phyloP scores from a whole-genome alignment of 2,797 vertebrate species.

The Tokudaia muenninki region DNA sequence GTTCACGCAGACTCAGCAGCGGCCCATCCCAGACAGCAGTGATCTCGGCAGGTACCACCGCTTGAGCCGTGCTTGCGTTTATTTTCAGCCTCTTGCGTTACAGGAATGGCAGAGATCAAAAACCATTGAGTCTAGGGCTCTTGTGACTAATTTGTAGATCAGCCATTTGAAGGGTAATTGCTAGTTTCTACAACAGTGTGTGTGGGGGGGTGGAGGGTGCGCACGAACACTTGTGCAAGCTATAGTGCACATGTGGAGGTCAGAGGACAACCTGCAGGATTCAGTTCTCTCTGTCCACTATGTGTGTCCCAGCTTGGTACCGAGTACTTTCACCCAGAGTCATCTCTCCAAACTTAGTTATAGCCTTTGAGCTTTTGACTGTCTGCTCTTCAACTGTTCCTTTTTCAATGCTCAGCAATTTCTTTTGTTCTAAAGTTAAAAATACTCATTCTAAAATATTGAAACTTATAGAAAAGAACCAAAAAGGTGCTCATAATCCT shows the following conservation, averaged over 20 bases:
- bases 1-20: not conserved
- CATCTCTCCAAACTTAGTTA: not conserved
- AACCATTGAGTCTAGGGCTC: not conserved
- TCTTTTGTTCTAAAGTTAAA: slow-evolving; percentile 27
- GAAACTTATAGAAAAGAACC: slow-evolving; percentile 32
- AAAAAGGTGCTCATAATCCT: not conserved
- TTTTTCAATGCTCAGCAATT: not conserved
- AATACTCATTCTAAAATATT: not conserved
- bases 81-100: not conserved
- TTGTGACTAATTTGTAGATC: not conserved
- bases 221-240: too few relatives aligned
- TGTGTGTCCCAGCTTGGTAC: too few relatives aligned
- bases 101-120: not conserved
- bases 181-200: not conserved
- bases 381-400: not conserved
- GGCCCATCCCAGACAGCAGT: not conserved
- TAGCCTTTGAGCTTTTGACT: not conserved
- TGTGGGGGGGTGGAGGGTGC: not conserved
- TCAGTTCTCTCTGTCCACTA: not conserved
- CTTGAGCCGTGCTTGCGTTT: too few relatives aligned
- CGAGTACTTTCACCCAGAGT: not conserved
- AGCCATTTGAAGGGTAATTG: not conserved
- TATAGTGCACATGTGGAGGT: not conserved
- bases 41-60: not conserved
- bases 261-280: not conserved